phyloP scores from a whole-genome alignment of 2,113 vertebrate genomes.

The Campylomormyrus numenius region DNA sequence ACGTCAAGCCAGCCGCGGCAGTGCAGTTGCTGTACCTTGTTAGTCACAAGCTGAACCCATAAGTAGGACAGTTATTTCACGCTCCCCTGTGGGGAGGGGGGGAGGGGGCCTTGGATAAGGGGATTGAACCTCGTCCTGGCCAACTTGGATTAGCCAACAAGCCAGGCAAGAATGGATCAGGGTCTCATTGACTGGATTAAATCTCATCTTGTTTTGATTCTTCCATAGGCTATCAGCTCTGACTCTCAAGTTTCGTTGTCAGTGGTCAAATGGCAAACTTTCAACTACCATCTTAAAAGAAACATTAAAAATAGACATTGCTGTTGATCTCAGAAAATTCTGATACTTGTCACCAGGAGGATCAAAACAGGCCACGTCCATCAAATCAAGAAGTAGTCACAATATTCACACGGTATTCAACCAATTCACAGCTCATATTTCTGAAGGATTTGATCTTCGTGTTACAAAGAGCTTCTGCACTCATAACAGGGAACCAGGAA shows the following conservation, averaged over 20 bases:
- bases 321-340: neutral
- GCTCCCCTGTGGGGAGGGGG: neutral
- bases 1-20: neutral
- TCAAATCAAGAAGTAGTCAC: neutral
- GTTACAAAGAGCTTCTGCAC: neutral
- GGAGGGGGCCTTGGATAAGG: neutral
- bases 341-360: neutral
- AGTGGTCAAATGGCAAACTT: neutral
- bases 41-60: neutral
- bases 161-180: neutral
- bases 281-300: neutral
- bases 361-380: neutral
- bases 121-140: neutral
- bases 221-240: neutral
- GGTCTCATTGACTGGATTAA: neutral
- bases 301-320: neutral
- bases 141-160: neutral
- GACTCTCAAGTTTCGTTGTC: neutral
- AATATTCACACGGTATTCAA: neutral
- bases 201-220: neutral
- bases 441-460: neutral
- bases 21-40: neutral
- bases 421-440: neutral
- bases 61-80: conserved; percentile 22
- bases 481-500: neutral